Base-by-base conservation (phyloP, 1,140 invertebrate genomes). In the Coptotermes formosanus region DNA sequence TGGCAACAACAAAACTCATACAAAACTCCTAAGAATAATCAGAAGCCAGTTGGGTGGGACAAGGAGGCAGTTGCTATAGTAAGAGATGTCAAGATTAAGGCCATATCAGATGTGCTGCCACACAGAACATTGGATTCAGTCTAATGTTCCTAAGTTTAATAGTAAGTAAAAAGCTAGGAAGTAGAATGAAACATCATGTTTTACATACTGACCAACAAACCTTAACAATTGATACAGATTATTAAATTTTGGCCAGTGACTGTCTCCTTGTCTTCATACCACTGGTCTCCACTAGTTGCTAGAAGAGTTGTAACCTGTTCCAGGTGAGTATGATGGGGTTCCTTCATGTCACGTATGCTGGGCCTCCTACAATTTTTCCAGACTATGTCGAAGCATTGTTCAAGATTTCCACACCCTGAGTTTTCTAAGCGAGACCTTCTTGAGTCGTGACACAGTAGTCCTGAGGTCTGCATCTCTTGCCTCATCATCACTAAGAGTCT, bases 321-420 rank as follows among this genome's bases (percentile, higher is more conserved):
- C n/a, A 52, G 52, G 83, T 52, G 30, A 32, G n/a, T 25, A 19
- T 52, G 25, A 52, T 45, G 83, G 83, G 30, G 44, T 84, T 84
- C 44, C 44, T n/a, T 52, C 30, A 52, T 55, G 83, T 52, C 83
- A 52, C 25, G 19, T n/a, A 9, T 45, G 30, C 23, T 55, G 45
- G 52, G 52, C n/a, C 45, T 52, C 30, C 44, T 45, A 52, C 30
- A 52, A 52, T 84, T 52, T 6, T 52, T 52, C 52, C 23, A 52
- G n/a, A 84, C 44, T 52, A 32, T 3, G 30, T 59, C 44, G 8
- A 44, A 30, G 25, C 32, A 30, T 75, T 16, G 25, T 48, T 94
- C 93, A 95, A 93, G 94, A 96, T 89, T 95, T 95, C 95, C 95
- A 96, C 64, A 94, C 94, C 88, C 94, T 92, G 52, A 96, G 91